Evolutionary conservation across 2,113 vertebrate species (phyloP), one percentile per base, ranked within the genome.

Genomic region (Taurulus bubalis): DNA sequence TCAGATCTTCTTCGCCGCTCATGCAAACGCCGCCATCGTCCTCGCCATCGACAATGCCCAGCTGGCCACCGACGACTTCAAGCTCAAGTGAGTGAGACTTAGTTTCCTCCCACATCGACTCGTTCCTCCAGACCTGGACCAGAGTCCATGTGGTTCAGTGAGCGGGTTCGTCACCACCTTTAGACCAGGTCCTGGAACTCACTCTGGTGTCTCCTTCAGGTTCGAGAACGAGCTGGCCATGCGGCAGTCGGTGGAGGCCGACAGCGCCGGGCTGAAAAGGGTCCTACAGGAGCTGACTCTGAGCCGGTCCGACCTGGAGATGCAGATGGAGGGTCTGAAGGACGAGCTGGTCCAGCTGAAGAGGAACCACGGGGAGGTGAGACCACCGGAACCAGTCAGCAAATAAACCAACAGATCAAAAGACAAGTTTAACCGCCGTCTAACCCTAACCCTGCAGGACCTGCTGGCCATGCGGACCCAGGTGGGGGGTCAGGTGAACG

Each of bases 361-460:
- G 92, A 96, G 93, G 93, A 97, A 96, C 93, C 96, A 97, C 0
- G 90, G 95, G 77, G 95, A 96, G 92, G 96, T 96, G 80, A 16
- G 73, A 2, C 3, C 11, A 0, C 14, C 18, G 8, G 28, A 45
- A 14, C 8, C 15, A 49, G 2, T 42, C 36, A 26, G 10, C 12
- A 34, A 24, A 34, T 10, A 26, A 49, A 49, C 7, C 1, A 49
- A 49, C 20, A 49, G 47, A 49, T 49, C 5, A 16, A 14, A 11
- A 47, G 18, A 20, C 3, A 1, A 6, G 5, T 22, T n/a, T 11
- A 4, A n/a, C 16, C 42, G 16, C 16, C 11, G 32, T 32, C 4
- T 38, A 4, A 34, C 34, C 34, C 34, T 34, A 34, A 34, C 26
- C 18, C 24, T 74, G 53, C 36, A 94, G 93, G 92, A 93, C 22